phyloP scores from a whole-genome alignment of 2,113 vertebrate genomes.

The Tenrec ecaudatus region DNA sequence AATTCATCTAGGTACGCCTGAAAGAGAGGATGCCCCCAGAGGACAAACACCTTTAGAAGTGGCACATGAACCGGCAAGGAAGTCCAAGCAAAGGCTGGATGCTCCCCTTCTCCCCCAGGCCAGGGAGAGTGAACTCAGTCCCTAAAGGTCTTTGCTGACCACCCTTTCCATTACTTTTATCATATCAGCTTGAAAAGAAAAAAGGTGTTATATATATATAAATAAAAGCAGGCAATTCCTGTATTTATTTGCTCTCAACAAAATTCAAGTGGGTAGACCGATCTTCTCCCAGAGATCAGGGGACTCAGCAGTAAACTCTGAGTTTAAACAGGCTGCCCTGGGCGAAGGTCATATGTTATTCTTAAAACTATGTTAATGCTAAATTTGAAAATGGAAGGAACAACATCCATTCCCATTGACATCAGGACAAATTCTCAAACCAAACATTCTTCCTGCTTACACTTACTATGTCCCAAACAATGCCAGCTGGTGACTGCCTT shows the following conservation, averaged over 20 bases:
- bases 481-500: background rate
- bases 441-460: background rate
- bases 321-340: background rate
- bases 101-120: background rate
- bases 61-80: background rate
- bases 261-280: background rate
- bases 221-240: background rate
- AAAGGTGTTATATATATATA: too few species aligned
- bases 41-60: slow-evolving; percentile 72
- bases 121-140: background rate
- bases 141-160: background rate
- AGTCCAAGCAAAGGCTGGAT: background rate
- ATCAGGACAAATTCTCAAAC: background rate
- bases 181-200: background rate
- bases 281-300: background rate
- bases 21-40: slow-evolving; percentile 72
- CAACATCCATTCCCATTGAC: background rate
- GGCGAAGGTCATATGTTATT: background rate
- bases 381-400: slow-evolving; percentile 16
- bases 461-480: background rate
- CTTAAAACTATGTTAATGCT: background rate
- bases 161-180: background rate
- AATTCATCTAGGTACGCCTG: slow-evolving; percentile 98
- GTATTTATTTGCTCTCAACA: slow-evolving; percentile 24
- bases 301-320: background rate